Evolutionary conservation across 2,888 invertebrate genomes (phyloP).

Genomic region (Catotricha subobsoleta): DNA sequence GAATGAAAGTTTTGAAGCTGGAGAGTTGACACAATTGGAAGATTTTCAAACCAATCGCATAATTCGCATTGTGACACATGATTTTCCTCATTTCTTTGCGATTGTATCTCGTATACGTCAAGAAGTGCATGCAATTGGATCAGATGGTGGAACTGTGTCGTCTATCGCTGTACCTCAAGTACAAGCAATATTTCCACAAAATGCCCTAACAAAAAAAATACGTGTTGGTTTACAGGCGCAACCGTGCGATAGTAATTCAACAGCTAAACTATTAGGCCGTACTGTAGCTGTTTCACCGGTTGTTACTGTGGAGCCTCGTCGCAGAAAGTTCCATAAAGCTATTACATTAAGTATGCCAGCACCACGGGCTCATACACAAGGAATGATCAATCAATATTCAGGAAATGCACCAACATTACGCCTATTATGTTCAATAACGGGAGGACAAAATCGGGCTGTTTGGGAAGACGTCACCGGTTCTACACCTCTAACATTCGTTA

Average conservation of each 20-base stretch:
- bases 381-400: slow-evolving; percentile 71
- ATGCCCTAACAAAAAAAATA: slow-evolving; percentile 97
- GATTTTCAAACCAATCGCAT: slow-evolving; percentile 79
- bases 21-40: slow-evolving; percentile 55
- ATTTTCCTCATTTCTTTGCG: slow-evolving; percentile 97
- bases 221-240: slow-evolving; percentile 96
- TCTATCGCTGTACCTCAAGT: slow-evolving; percentile 84
- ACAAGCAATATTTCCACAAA: slow-evolving; percentile 73
- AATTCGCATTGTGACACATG: slow-evolving; percentile 83
- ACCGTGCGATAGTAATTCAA: slow-evolving; percentile 69
- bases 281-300: slow-evolving; percentile 95
- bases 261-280: slow-evolving; percentile 79
- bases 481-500: slow-evolving; percentile 88
- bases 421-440: slow-evolving; percentile 87
- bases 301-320: slow-evolving; percentile 91
- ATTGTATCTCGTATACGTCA: slow-evolving; percentile 88
- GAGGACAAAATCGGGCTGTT: slow-evolving; percentile 87
- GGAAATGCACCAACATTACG: slow-evolving; percentile 70
- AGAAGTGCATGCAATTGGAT: slow-evolving; percentile 92
- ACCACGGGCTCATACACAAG: slow-evolving; percentile 39
- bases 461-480: slow-evolving; percentile 99
- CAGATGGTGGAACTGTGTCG: slow-evolving; percentile 92
- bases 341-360: slow-evolving; percentile 94
- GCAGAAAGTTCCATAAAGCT: slow-evolving; percentile 96
- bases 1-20: slow-evolving; percentile 71